phyloP scores from a whole-genome alignment of 2,113 vertebrate species.

The Otis tarda region DNA sequence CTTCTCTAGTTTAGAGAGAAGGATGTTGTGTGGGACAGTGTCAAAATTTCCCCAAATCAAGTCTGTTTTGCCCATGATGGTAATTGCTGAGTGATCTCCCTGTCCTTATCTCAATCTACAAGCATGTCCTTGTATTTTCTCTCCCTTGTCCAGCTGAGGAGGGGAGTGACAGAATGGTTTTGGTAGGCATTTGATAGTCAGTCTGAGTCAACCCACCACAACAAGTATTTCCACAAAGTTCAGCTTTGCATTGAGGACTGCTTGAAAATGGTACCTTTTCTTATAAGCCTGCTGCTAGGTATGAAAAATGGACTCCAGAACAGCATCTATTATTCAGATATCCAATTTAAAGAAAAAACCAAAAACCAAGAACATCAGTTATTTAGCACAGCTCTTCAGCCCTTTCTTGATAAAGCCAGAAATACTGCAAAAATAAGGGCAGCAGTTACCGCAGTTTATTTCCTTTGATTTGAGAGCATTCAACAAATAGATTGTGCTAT shows the following conservation, averaged over 20 bases:
- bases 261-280: not conserved
- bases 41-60: too few species aligned
- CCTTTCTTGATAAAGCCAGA: not conserved
- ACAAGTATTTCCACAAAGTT: not conserved
- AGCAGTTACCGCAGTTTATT: fast-evolving
- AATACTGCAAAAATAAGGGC: not conserved
- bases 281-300: not conserved
- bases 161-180: too few species aligned
- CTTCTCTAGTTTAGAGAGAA: too few species aligned
- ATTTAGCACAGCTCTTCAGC: not conserved
- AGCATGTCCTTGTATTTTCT: too few species aligned
- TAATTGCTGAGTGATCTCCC: too few species aligned
- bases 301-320: not conserved
- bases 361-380: not conserved
- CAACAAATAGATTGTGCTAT: not conserved
- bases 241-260: not conserved
- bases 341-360: not conserved
- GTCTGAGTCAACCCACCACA: too few species aligned
- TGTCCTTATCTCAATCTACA: too few species aligned
- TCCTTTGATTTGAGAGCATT: not conserved
- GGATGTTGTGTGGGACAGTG: too few species aligned
- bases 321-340: not conserved
- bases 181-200: too few species aligned
- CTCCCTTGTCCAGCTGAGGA: too few species aligned
- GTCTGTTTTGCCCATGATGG: too few species aligned